Conservation (phyloP, 1,140 invertebrate genomes). For the Neodiprion pinetum region DNA sequence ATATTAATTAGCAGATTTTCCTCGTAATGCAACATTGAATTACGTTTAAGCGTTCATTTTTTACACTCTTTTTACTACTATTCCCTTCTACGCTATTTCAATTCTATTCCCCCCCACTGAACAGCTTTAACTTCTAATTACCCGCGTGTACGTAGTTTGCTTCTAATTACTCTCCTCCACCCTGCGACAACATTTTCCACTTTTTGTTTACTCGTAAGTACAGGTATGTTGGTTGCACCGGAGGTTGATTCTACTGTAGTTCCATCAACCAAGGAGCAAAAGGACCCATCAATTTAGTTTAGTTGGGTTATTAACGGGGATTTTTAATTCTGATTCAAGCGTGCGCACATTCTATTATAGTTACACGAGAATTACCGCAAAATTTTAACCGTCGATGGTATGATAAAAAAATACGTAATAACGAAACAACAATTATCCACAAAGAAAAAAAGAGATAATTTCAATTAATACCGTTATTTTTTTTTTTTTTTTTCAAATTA, state of each 20-base stretch:
- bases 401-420: not conserved
- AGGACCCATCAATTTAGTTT: not conserved
- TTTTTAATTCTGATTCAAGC: not conserved
- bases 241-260: too few species aligned
- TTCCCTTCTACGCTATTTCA: not conserved
- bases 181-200: not conserved
- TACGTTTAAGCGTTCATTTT: not conserved
- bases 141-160: not conserved
- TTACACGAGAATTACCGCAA: not conserved
- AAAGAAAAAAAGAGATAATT: not conserved
- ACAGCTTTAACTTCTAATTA: conserved; percentile 2
- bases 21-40: not conserved
- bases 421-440: not conserved
- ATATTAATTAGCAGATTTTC: too few species aligned
- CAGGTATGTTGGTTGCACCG: not conserved
- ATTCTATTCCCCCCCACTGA: not conserved
- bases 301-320: not conserved
- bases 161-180: not conserved
- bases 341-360: too few species aligned
- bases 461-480: not conserved
- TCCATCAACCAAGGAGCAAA: too few species aligned
- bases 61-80: not conserved
- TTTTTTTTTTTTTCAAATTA: conserved; percentile 1
- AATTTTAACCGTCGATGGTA: not conserved
- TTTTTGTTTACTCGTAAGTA: not conserved